Evolutionary conservation across 2,797 vertebrate genomes (phyloP).

Genomic region (Anabacerthia variegaticeps): DNA sequence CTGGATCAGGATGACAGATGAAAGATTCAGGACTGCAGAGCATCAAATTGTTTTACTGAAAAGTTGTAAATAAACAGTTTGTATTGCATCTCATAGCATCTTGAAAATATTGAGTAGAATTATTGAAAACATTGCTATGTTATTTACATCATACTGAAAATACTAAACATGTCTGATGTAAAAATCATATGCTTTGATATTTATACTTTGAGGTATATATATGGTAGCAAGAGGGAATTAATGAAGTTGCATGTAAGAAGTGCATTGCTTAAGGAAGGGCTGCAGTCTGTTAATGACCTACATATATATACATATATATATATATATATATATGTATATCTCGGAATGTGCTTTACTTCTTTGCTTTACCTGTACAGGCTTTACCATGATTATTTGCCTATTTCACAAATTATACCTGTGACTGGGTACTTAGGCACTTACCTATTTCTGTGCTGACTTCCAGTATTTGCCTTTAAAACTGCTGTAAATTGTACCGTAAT

Average conservation of each 20-base stretch:
- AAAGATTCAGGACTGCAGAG: neutral
- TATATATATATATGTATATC: neutral
- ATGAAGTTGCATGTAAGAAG: neutral
- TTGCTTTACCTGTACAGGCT: neutral
- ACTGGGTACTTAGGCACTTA: neutral
- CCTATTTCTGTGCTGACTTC: neutral
- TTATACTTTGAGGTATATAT: neutral
- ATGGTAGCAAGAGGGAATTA: neutral
- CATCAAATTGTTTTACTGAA: neutral
- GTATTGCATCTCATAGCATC: neutral
- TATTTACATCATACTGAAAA: neutral
- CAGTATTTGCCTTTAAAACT: neutral
- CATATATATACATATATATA: too few species aligned
- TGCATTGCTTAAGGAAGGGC: neutral
- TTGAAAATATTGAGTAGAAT: neutral
- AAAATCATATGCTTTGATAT: neutral
- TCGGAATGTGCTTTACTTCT: neutral
- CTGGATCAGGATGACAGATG: neutral
- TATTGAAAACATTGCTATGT: neutral
- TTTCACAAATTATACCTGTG: neutral
- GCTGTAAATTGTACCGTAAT: neutral
- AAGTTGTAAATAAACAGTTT: neutral
- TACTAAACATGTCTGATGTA: neutral
- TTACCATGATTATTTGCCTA: neutral
- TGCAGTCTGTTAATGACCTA: neutral